These are phyloP conservation scores for Muscina levida DNA, from an alignment of 2,888 invertebrate species.

Conservation along the genomic window DNA sequence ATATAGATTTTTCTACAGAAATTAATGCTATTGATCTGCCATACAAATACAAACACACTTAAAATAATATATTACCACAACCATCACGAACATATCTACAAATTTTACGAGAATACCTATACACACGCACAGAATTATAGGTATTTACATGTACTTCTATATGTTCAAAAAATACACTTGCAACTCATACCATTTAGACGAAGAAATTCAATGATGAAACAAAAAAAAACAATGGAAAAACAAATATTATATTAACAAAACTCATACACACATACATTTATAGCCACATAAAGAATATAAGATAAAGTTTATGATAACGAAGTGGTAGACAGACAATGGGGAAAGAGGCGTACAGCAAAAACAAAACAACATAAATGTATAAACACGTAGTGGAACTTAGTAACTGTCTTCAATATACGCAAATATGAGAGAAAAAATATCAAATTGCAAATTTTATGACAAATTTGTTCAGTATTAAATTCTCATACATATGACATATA, in stretches of 20 bases:
- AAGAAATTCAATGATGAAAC: background rate
- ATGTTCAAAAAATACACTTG: constrained; percentile 13
- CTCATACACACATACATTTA: background rate
- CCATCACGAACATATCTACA: constrained; percentile 34
- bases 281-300: constrained; percentile 1
- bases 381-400: constrained; percentile 4
- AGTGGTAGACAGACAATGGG: background rate
- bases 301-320: background rate
- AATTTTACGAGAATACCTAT: too few relatives aligned
- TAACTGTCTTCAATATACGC: constrained; percentile 9
- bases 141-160: background rate
- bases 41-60: constrained; percentile 56
- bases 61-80: constrained; percentile 28
- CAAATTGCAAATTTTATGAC: constrained; percentile 39
- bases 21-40: constrained; percentile 29
- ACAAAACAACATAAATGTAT: constrained; percentile 19
- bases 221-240: constrained; percentile 5
- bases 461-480: constrained; percentile 39
- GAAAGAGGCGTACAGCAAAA: background rate
- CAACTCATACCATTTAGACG: constrained; percentile 15
- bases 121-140: constrained; percentile 20
- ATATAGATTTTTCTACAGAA: background rate
- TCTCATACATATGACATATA: constrained; percentile 12
- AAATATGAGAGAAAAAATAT: constrained; percentile 22
- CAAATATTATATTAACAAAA: constrained; percentile 22